Base-by-base conservation (phyloP, 2,797 vertebrate genomes). In the Sandelia bainsii region DNA sequence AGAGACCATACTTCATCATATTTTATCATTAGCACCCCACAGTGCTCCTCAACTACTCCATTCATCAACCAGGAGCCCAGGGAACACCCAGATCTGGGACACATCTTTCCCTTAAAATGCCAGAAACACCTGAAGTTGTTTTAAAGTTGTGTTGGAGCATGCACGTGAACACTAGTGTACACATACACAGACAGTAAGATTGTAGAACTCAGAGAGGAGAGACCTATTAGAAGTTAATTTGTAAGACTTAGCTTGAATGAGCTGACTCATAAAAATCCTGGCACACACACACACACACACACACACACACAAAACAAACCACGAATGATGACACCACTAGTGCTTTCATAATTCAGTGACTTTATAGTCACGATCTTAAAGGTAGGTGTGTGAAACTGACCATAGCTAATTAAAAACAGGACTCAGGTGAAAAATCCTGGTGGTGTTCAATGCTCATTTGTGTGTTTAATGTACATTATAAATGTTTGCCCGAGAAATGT, bases 71-170 rank as follows among this genome's bases (percentile, higher is more conserved):
- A 57, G 58, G 54, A 80, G 60, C 37, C 59, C 48, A 60, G 67
- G 45, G 79, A 83, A 81, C 61, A 60, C 66, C 67, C 27, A 42
- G n/a, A 85, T 81, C 80, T 89, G 75, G 80, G 72, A 72, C 88
- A 65, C 72, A 52, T 62, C 67, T 62, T 69, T 61, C 76, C 46
- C 57, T 76, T 49, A 69, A 61, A 50, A 71, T 62, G 70, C 34
- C 14, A 34, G 25, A 62, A 61, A 58, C 53, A 39, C n/a, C 49
- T 22, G 22, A 53, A 49, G 13, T 13, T 69, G 57, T 53, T 75
- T 60, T 66, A 67, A 46, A 65, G 53, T 23, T 13, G 13, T 8
- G 25, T 14, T 3, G 17, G 29, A 44, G 46, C 13, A 6, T 16
- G 27, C 0, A 13, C 48, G 34, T 23, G 7, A 40, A 37, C 40